Evolutionary conservation across 2,888 invertebrate species (phyloP).

Genomic region (Habroteleia sp.): DNA sequence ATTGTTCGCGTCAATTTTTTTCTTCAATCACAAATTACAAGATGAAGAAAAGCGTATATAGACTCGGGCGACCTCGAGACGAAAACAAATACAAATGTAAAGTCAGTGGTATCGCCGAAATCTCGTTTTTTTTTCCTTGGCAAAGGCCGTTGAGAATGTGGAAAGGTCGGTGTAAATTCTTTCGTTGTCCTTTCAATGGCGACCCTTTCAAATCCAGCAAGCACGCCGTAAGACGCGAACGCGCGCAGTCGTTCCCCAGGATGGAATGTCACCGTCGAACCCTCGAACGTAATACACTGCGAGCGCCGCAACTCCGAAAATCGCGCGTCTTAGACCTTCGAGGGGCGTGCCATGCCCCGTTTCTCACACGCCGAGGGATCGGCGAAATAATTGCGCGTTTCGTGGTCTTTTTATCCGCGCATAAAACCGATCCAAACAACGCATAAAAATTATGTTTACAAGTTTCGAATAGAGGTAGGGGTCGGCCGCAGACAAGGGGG

Average conservation of each 20-base stretch:
- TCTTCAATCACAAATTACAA: background rate
- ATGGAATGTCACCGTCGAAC: conserved; percentile 63
- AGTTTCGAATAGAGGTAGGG: conserved; percentile 74
- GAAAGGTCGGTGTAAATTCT: conserved; percentile 39
- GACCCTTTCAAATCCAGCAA: conserved; percentile 32
- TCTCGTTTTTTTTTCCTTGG: conserved; percentile 16
- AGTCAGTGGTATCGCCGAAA: conserved; percentile 18
- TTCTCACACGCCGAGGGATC: conserved; percentile 55
- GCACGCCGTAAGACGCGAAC: conserved; percentile 9
- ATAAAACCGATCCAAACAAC: conserved; percentile 78
- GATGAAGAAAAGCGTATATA: conserved; percentile 1
- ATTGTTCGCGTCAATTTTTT: conserved; percentile 5
- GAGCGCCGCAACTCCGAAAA: conserved; percentile 1
- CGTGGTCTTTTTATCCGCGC: conserved; percentile 78
- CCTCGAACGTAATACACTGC: conserved; percentile 14
- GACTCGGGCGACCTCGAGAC: background rate
- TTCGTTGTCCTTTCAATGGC: conserved; percentile 29
- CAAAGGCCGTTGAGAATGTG: conserved; percentile 6
- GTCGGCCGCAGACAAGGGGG: conserved; percentile 26
- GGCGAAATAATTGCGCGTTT: conserved; percentile 78
- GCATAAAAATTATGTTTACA: conserved; percentile 80
- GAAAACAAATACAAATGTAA: background rate
- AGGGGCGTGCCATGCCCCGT: conserved; percentile 70
- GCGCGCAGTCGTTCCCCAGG: conserved; percentile 15
- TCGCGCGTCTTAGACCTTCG: conserved; percentile 11